Conservation (phyloP, 2,797 vertebrate species). For the Scyliorhinus canicula region DNA sequence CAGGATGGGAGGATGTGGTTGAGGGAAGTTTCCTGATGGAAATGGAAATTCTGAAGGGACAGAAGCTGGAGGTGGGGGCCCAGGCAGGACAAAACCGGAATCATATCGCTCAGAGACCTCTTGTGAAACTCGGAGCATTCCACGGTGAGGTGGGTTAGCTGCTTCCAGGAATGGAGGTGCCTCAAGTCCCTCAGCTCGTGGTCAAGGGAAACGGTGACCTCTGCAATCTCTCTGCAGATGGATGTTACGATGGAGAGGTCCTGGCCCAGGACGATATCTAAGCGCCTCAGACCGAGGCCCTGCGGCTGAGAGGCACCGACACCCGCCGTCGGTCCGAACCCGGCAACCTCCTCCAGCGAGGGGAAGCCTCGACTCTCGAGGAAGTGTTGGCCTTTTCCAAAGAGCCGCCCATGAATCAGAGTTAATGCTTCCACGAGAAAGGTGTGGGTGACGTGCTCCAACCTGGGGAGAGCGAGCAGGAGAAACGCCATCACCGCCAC, state of each 20-base stretch:
- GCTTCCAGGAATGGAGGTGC: constrained; percentile 52
- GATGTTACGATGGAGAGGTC: constrained; percentile 47
- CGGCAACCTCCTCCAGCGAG: constrained; percentile 49
- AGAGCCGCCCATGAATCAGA: constrained; percentile 49
- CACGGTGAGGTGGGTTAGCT: constrained; percentile 56
- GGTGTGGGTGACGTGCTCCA: constrained; percentile 59
- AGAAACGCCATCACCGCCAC: constrained; percentile 54
- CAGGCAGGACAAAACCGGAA: constrained; percentile 47
- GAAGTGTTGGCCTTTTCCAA: constrained; percentile 38
- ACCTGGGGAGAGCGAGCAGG: constrained; percentile 60
- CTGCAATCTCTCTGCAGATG: constrained; percentile 56
- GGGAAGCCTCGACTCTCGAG: constrained; percentile 41
- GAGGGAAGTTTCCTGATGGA: constrained; percentile 48
- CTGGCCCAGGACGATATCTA: constrained; percentile 54
- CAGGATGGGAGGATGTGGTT: constrained; percentile 57
- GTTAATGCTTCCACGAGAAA: constrained; percentile 53
- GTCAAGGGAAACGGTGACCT: constrained; percentile 50
- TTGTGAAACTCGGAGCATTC: constrained; percentile 44
- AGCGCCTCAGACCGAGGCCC: constrained; percentile 42
- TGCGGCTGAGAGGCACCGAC: rapidly evolving
- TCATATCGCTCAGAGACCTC: constrained; percentile 50
- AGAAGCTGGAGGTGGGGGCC: constrained; percentile 59
- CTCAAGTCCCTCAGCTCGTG: constrained; percentile 31
- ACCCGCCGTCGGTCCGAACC: rapidly evolving
- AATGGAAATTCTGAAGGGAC: constrained; percentile 63